These are phyloP conservation scores for Baryphthengus martii DNA, from an alignment of 2,113 vertebrate genomes.

Conservation along the genomic window DNA sequence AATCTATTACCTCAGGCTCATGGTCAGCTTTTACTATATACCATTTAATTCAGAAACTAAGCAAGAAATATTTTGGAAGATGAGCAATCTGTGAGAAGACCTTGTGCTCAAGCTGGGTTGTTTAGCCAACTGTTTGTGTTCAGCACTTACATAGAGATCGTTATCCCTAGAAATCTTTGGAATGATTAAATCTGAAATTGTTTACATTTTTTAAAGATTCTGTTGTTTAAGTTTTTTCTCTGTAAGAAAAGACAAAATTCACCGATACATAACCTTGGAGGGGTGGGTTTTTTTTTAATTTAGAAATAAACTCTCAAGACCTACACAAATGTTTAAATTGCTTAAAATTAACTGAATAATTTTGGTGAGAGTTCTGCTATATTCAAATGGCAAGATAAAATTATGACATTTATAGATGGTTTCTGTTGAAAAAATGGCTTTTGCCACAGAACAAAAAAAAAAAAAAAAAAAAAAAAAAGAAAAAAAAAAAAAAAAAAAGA, in stretches of 20 bases:
- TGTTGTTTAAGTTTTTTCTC: background rate
- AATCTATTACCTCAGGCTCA: background rate
- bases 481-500: background rate
- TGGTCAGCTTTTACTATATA: background rate
- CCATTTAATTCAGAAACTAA: background rate
- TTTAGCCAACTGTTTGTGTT: background rate
- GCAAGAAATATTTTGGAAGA: background rate
- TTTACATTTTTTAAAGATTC: too few relatives aligned
- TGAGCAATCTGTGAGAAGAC: background rate
- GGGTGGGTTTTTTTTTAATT: background rate
- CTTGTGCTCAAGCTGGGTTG: background rate
- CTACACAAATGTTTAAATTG: background rate
- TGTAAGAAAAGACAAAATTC: background rate
- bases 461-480: background rate
- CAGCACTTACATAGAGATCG: background rate
- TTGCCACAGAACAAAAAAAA: background rate
- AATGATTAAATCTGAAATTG: background rate
- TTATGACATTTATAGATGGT: background rate
- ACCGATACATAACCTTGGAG: background rate
- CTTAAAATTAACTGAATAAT: background rate
- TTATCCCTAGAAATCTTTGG: background rate
- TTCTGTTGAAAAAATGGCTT: background rate
- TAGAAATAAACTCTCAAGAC: background rate
- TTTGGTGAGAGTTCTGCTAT: background rate
- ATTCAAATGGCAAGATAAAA: background rate